A percentile compares a stretch with the other conserved stretches of the same genome.
Conservation (phyloP, 2,888 invertebrate genomes). For the Euspilapteryx auroguttella region DNA sequence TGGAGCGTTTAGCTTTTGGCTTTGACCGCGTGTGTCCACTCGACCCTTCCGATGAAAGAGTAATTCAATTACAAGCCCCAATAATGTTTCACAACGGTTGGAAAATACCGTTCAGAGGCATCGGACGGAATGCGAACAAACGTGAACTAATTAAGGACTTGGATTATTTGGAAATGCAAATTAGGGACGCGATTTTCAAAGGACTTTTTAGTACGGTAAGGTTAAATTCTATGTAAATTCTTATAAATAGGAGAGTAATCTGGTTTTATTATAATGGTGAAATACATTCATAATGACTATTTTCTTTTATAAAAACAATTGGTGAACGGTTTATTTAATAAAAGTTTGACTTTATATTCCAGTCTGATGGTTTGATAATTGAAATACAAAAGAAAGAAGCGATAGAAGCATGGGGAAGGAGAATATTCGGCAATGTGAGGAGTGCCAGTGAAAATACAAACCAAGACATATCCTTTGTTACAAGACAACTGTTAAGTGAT, state of each 20-base stretch:
- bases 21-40: no score
- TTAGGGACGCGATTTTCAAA: slow-evolving; percentile 47
- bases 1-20: slow-evolving; percentile 62
- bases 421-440: slow-evolving; percentile 3
- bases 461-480: neutral
- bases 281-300: no score
- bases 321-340: no score
- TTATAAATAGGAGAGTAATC: neutral
- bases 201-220: slow-evolving; percentile 22
- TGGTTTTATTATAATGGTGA: neutral
- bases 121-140: slow-evolving; percentile 29
- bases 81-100: slow-evolving; percentile 59
- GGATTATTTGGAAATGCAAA: slow-evolving; percentile 36
- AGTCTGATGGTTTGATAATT: slow-evolving; percentile 3
- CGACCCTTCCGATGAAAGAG: slow-evolving; percentile 19
- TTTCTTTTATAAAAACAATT: no score
- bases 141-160: slow-evolving; percentile 21
- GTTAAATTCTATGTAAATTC: neutral
- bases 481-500: neutral
- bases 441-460: neutral
- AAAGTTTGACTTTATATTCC: no score
- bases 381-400: slow-evolving; percentile 1
- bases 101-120: slow-evolving; percentile 53
- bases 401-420: slow-evolving; percentile 3
- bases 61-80: slow-evolving; percentile 60